Percentiles rank a stretch among this genome's conserved stretches.
phyloP scores from a whole-genome alignment of 2,888 invertebrate genomes.

The Eremobia ochroleuca region DNA sequence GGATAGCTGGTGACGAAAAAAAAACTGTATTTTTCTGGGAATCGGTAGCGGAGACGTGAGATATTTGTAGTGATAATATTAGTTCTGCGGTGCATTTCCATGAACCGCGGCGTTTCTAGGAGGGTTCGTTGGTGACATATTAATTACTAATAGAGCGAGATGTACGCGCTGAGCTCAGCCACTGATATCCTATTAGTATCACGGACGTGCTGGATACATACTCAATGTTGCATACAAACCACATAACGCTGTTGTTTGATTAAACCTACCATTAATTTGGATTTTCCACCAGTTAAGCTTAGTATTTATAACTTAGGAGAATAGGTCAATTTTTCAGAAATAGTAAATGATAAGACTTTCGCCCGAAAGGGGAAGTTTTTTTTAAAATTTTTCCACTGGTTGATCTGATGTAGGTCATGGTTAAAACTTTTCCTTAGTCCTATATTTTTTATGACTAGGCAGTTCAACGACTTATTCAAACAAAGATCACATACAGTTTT shows the following conservation, averaged over 20 bases:
- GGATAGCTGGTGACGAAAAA: conserved; percentile 75
- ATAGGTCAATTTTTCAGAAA: not conserved
- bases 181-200: conserved; percentile 71
- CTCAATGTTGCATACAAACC: not conserved
- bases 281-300: not conserved
- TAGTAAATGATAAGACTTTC: not conserved
- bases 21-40: conserved; percentile 81
- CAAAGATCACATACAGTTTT: not conserved
- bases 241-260: not conserved
- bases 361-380: not conserved
- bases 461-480: not conserved
- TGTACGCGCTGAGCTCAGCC: conserved; percentile 63
- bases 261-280: not conserved
- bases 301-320: not conserved
- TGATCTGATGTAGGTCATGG: not conserved
- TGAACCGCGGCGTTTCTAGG: conserved; percentile 79
- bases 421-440: not conserved
- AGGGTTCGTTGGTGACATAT: conserved; percentile 79
- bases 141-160: conserved; percentile 82
- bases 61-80: conserved; percentile 89
- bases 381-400: not conserved
- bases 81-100: conserved; percentile 82
- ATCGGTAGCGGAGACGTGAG: conserved; percentile 82
- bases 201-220: conserved; percentile 45
- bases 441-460: not conserved